These are phyloP conservation scores for Ambastaia sidthimunki DNA, from an alignment of 2,797 vertebrate genomes.

Conservation along the genomic window DNA sequence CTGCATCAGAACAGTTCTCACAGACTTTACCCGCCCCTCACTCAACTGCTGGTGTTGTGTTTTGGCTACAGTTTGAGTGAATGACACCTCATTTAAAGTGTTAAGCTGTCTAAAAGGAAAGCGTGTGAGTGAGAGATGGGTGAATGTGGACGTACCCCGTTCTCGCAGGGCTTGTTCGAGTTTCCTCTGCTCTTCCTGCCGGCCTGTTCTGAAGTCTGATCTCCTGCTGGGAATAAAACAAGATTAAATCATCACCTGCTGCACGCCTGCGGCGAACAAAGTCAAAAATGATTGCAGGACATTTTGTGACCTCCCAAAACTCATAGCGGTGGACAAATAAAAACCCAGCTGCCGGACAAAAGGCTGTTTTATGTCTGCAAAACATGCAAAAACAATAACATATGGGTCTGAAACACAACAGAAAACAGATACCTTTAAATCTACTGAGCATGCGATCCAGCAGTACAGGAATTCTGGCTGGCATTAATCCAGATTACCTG, in stretches of 20 bases:
- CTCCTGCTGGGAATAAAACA: slow-evolving; percentile 49
- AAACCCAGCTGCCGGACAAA: neutral
- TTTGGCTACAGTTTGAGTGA: neutral
- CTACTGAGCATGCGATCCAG: slow-evolving; percentile 15
- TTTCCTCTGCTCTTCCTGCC: slow-evolving; percentile 48
- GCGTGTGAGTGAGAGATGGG: slow-evolving; percentile 4
- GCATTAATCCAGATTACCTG: slow-evolving; percentile 40
- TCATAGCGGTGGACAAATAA: neutral
- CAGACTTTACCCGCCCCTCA: neutral
- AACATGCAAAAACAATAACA: neutral
- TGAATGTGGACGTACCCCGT: slow-evolving; percentile 54
- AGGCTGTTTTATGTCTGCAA: neutral
- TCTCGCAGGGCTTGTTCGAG: slow-evolving; percentile 48
- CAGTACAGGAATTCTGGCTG: slow-evolving; percentile 4
- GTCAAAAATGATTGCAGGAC: neutral
- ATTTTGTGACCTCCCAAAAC: slow-evolving; percentile 1
- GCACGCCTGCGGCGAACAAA: neutral
- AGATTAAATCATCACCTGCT: slow-evolving; percentile 15
- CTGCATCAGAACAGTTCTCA: no score
- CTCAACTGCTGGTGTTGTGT: neutral
- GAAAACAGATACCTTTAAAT: slow-evolving; percentile 32
- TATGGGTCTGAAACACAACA: neutral
- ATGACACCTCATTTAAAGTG: slow-evolving; percentile 17
- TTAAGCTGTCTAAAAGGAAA: slow-evolving; percentile 7
- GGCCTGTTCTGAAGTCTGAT: slow-evolving; percentile 47